Evolutionary conservation across 2,113 vertebrate species (phyloP).

Genomic region (Equus quagga): DNA sequence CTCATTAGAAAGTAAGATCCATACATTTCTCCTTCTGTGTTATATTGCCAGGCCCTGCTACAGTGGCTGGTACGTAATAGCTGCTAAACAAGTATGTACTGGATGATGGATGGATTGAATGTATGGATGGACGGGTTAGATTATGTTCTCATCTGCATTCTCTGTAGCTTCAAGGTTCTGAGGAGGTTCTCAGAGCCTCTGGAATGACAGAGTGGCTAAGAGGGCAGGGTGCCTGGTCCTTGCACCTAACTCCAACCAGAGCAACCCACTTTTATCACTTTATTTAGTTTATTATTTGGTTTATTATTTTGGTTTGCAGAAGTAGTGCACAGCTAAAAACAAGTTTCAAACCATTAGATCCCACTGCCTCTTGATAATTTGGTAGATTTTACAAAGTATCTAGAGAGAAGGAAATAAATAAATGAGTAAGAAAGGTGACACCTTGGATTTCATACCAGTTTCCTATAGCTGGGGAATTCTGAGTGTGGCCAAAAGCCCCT

Average conservation of each 20-base stretch:
- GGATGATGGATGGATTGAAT: background rate
- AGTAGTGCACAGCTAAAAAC: background rate
- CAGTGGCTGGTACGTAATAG: background rate
- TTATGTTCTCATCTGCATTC: background rate
- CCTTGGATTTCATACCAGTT: background rate
- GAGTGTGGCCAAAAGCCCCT: background rate
- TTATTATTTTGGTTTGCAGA: background rate
- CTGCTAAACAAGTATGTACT: background rate
- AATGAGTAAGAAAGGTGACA: background rate
- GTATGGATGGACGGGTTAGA: too few relatives aligned
- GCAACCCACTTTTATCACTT: background rate
- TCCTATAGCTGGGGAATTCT: background rate
- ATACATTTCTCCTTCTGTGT: background rate
- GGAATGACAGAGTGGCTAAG: background rate
- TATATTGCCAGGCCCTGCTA: background rate
- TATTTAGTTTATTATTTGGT: background rate
- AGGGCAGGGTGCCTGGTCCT: background rate
- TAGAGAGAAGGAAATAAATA: background rate
- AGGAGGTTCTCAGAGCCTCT: background rate
- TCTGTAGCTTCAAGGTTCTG: background rate
- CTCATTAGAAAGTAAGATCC: background rate
- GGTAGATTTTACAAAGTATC: background rate
- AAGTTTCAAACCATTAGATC: conserved; percentile 11
- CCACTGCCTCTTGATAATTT: conserved; percentile 21
- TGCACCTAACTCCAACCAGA: background rate